phyloP scores from a whole-genome alignment of 2,888 invertebrate genomes.

The Nezara viridula region DNA sequence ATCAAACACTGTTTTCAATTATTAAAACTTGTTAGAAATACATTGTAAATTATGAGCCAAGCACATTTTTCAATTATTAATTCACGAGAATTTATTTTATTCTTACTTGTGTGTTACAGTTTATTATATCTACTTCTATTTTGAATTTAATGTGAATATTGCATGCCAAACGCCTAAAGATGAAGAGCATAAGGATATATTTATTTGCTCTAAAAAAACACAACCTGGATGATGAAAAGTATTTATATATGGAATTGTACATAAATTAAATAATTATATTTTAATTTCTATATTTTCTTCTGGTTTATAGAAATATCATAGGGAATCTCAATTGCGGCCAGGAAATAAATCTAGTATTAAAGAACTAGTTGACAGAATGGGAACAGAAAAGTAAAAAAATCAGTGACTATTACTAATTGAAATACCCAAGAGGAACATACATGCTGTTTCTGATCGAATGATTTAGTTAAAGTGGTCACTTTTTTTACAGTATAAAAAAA shows the following conservation, averaged over 20 bases:
- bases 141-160: background rate
- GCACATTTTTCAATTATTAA: background rate
- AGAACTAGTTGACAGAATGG: background rate
- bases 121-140: constrained; percentile 10
- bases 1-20: background rate
- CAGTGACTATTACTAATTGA: no score
- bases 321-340: background rate
- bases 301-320: constrained; percentile 4
- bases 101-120: background rate
- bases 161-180: background rate
- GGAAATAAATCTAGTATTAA: background rate
- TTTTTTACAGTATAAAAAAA: background rate
- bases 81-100: background rate
- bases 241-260: background rate
- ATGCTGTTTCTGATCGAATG: background rate
- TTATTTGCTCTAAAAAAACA: constrained; percentile 43
- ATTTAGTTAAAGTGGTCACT: background rate
- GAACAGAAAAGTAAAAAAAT: background rate
- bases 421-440: background rate
- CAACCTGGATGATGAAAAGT: background rate
- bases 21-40: background rate
- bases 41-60: background rate
- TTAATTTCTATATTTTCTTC: constrained; percentile 2
- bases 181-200: background rate
- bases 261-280: background rate